phyloP scores from a whole-genome alignment of 2,888 invertebrate species.

The Leucania comma region DNA sequence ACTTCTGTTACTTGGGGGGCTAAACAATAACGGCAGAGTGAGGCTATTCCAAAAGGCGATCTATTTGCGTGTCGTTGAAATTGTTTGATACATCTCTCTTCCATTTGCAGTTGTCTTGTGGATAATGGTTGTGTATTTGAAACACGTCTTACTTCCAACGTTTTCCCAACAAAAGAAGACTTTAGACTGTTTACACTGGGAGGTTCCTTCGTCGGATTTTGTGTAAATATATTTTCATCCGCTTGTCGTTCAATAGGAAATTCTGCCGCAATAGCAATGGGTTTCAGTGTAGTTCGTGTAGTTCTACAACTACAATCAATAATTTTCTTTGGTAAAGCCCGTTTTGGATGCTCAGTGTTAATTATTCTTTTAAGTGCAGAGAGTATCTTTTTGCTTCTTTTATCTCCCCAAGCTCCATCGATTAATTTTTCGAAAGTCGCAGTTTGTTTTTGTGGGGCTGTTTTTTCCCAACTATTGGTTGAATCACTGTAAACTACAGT shows the following conservation, averaged over 20 bases:
- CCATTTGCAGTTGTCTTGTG: not conserved
- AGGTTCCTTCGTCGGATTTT: not conserved
- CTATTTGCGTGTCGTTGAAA: constrained; percentile 1
- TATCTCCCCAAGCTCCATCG: not conserved
- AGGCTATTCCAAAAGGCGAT: not conserved
- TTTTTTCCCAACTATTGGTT: not conserved
- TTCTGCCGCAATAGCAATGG: not conserved
- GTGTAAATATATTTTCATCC: not conserved
- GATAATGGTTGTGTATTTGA: not conserved
- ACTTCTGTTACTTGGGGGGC: not conserved
- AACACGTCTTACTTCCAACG: not conserved
- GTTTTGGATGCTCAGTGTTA: not conserved
- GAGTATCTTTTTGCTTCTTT: not conserved
- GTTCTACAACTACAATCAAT: not conserved
- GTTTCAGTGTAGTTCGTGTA: not conserved
- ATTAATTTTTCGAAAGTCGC: not conserved
- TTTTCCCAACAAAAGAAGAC: not conserved
- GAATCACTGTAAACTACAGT: not conserved
- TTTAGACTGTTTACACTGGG: too few relatives aligned
- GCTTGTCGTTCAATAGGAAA: not conserved
- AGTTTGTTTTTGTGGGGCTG: not conserved
- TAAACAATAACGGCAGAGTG: not conserved
- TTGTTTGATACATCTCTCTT: not conserved
- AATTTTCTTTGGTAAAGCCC: not conserved
- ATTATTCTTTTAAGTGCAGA: not conserved